Percentiles rank a stretch among this genome's conserved stretches.
Evolutionary conservation across 2,797 vertebrate species (phyloP).

Genomic region (Falco novaeseelandiae): DNA sequence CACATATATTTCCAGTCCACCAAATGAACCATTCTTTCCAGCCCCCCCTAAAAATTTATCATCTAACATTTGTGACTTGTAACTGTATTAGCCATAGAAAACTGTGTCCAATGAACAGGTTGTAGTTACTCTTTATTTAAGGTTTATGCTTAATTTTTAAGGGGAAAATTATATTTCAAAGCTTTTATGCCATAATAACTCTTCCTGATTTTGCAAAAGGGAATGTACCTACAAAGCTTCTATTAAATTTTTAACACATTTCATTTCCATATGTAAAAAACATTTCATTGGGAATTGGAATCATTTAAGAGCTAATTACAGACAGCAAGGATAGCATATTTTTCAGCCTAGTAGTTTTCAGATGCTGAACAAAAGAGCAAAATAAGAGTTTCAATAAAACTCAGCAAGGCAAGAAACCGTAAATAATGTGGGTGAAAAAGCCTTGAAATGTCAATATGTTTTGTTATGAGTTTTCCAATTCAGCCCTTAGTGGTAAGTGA

Average conservation of each 20-base stretch:
- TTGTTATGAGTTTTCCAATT: slow-evolving; percentile 59
- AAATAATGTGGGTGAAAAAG: slow-evolving; percentile 62
- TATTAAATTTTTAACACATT: slow-evolving; percentile 60
- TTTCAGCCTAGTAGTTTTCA: slow-evolving; percentile 70
- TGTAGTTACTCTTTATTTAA: neutral
- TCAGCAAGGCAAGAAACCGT: slow-evolving; percentile 66
- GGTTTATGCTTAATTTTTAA: neutral
- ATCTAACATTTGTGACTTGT: neutral
- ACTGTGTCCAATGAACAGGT: neutral
- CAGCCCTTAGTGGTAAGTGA: slow-evolving; percentile 36
- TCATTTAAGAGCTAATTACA: slow-evolving; percentile 66
- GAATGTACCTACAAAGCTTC: slow-evolving; percentile 27
- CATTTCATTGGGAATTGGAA: slow-evolving; percentile 47
- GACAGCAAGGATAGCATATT: slow-evolving; percentile 60
- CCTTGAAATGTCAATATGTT: slow-evolving; percentile 74
- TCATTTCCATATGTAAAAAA: slow-evolving; percentile 38
- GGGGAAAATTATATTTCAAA: neutral
- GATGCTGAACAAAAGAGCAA: slow-evolving; percentile 69
- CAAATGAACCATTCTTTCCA: neutral
- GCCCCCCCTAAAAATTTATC: neutral
- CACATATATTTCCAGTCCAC: neutral
- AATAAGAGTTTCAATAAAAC: slow-evolving; percentile 70
- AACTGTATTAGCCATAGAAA: neutral
- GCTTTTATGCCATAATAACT: neutral
- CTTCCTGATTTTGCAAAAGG: neutral